These are phyloP conservation scores for Aphelinus certus DNA, from an alignment of 1,140 invertebrate species.

Conservation along the genomic window DNA sequence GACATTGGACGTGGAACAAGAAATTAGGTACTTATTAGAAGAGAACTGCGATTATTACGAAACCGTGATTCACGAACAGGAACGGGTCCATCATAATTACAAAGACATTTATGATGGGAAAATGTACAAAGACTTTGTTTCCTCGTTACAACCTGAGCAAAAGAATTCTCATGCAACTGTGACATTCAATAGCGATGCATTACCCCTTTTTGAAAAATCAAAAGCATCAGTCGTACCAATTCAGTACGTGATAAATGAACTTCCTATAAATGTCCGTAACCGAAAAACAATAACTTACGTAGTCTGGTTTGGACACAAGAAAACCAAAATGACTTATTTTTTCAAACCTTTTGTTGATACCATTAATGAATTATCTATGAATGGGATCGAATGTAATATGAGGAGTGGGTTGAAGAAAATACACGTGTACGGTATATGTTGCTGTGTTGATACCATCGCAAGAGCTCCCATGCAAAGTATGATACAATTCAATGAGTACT, in stretches of 20 bases:
- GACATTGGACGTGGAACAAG: slow-evolving; percentile 21
- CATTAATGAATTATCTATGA: slow-evolving; percentile 28
- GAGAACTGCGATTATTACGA: slow-evolving; percentile 36
- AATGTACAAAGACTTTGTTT: slow-evolving; percentile 32
- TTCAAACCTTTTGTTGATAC: slow-evolving; percentile 27
- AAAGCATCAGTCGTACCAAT: slow-evolving; percentile 38
- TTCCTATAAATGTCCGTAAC: slow-evolving; percentile 30
- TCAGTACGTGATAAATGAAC: slow-evolving; percentile 39
- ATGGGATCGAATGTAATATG: slow-evolving; percentile 34
- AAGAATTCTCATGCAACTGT: slow-evolving; percentile 31
- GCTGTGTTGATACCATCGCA: background rate
- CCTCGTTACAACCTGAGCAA: slow-evolving; percentile 19
- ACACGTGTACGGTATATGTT: slow-evolving; percentile 13
- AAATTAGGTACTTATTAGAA: slow-evolving; percentile 28
- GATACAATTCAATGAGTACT: slow-evolving; percentile 12
- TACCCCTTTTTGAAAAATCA: slow-evolving; percentile 34
- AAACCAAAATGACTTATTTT: slow-evolving; percentile 32
- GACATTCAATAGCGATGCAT: slow-evolving; percentile 36
- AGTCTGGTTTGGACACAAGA: slow-evolving; percentile 37
- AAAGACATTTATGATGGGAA: slow-evolving; percentile 34
- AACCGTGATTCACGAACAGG: slow-evolving; percentile 14
- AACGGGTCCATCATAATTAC: slow-evolving; percentile 2
- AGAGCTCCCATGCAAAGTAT: slow-evolving; percentile 14
- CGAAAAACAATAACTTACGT: slow-evolving; percentile 25
- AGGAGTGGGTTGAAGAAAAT: slow-evolving; percentile 8